These are phyloP conservation scores for Lasioglossum vierecki DNA, from an alignment of 2,888 invertebrate species.

Conservation along the genomic window DNA sequence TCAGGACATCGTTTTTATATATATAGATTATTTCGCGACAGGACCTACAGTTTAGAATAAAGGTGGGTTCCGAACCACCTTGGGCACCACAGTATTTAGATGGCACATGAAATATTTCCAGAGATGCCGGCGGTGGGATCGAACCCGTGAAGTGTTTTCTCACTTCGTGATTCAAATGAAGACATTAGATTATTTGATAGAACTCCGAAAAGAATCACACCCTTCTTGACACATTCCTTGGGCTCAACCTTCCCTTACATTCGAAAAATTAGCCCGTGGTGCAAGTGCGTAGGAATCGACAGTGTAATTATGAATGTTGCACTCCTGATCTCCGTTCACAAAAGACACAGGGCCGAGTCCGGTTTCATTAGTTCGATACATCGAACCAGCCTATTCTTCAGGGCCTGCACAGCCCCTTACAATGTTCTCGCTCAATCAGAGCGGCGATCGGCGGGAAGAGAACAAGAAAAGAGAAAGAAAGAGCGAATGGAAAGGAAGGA, in stretches of 20 bases:
- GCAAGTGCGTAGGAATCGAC: background rate
- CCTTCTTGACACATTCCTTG: background rate
- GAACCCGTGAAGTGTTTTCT: too few species aligned
- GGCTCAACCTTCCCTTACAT: background rate
- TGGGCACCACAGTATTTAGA: too few species aligned
- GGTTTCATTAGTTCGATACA: conserved; percentile 8
- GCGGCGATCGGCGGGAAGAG: conserved; percentile 19
- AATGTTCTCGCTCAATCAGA: conserved; percentile 16
- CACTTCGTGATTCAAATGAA: too few species aligned
- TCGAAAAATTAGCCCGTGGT: background rate
- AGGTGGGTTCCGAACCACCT: too few species aligned
- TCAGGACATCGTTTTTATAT: too few species aligned
- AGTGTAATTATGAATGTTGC: background rate
- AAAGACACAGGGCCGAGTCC: background rate
- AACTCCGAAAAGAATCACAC: too few species aligned
- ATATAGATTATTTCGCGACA: too few species aligned
- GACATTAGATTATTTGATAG: too few species aligned
- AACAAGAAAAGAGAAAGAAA: background rate
- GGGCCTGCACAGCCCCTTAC: background rate
- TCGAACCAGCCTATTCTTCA: conserved; percentile 3
- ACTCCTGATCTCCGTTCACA: background rate
- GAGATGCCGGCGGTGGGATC: too few species aligned
- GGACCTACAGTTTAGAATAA: too few species aligned
- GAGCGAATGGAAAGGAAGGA: background rate
- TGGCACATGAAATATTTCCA: too few species aligned